Percentiles rank a stretch among this genome's conserved stretches.
phyloP scores from a whole-genome alignment of 2,113 vertebrate genomes.

The Arizona elegans region DNA sequence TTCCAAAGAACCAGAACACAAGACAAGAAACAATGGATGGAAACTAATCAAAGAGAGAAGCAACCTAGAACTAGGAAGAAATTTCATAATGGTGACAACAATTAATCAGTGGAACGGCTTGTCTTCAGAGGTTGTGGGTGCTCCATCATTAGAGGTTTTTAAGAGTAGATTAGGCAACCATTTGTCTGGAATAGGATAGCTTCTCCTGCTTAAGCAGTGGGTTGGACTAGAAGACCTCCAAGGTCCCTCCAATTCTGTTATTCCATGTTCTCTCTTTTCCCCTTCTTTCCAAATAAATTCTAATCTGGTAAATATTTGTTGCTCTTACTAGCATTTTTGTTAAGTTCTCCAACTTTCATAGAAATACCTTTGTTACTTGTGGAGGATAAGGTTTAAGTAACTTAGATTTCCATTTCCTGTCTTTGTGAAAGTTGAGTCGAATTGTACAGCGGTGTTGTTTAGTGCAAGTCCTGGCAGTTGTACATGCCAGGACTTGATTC shows the following conservation, averaged over 20 bases:
- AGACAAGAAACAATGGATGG: not conserved
- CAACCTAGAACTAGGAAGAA: not conserved
- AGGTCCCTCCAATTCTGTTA: not conserved
- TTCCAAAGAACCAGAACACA: not conserved
- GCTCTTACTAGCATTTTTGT: not conserved
- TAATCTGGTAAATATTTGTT: not conserved
- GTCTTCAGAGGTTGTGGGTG: not conserved
- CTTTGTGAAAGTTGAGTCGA: not conserved
- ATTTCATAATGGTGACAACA: not conserved
- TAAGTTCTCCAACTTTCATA: not conserved
- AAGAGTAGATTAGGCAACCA: not conserved
- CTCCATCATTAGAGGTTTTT: not conserved
- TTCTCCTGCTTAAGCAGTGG: not conserved
- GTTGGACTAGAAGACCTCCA: not conserved
- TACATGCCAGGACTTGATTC: not conserved
- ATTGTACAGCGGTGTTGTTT: too few species aligned
- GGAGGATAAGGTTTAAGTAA: not conserved
- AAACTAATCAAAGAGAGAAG: not conserved
- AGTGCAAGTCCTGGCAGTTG: too few species aligned
- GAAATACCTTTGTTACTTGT: not conserved
- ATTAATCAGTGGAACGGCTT: not conserved
- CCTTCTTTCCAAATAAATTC: not conserved
- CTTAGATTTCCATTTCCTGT: not conserved
- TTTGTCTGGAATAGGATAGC: not conserved
- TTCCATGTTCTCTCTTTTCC: not conserved